Percentiles rank a stretch among this genome's conserved stretches.
Conservation (phyloP, 2,888 invertebrate species). For the Pheosia gnoma region DNA sequence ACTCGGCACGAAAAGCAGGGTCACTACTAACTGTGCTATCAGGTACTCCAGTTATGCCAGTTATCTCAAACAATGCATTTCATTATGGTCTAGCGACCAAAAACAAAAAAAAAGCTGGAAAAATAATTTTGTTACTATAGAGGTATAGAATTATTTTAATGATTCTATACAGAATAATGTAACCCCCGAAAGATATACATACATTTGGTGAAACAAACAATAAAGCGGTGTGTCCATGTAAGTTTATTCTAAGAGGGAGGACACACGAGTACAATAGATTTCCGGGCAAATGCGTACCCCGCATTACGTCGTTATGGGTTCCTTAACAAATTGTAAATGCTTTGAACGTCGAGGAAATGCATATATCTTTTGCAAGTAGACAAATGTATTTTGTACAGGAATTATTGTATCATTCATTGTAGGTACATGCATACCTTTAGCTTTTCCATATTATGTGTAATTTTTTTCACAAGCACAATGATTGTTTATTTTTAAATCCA, state of each 20-base stretch:
- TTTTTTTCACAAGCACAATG: too few relatives aligned
- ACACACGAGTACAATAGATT: conserved; percentile 44
- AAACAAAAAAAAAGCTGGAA: too few relatives aligned
- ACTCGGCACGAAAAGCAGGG: too few relatives aligned
- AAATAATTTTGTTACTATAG: too few relatives aligned
- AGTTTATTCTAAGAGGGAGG: conserved; percentile 41
- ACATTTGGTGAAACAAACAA: conserved; percentile 42
- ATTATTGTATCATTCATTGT: background rate
- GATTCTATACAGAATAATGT: background rate
- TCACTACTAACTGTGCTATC: too few relatives aligned
- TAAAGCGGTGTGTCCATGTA: conserved; percentile 39
- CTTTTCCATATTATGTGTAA: too few relatives aligned
- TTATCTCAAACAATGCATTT: too few relatives aligned
- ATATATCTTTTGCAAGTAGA: conserved; percentile 11
- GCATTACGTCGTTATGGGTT: conserved; percentile 39
- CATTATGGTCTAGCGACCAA: too few relatives aligned
- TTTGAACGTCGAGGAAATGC: conserved; percentile 46
- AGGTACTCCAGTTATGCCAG: too few relatives aligned
- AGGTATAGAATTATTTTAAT: too few relatives aligned
- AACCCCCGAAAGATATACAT: conserved; percentile 25
- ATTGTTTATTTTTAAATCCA: too few relatives aligned
- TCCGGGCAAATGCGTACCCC: conserved; percentile 47
- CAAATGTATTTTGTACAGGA: background rate
- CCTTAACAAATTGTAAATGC: conserved; percentile 47
- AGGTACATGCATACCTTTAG: background rate